Percentiles rank a stretch among this genome's conserved stretches.
phyloP scores from a whole-genome alignment of 1,140 invertebrate species.

The Achatina immaculata region DNA sequence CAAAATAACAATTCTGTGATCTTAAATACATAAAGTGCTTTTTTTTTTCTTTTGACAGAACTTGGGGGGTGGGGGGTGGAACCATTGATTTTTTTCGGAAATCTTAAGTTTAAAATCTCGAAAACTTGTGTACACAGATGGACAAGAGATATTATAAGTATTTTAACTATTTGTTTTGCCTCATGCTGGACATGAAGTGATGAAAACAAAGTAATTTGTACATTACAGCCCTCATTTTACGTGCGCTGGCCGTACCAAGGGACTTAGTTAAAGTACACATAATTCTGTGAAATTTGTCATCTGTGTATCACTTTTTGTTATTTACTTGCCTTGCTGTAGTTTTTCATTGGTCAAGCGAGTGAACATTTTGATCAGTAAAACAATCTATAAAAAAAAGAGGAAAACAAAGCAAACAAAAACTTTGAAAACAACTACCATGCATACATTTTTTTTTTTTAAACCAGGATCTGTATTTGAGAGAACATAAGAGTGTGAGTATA shows the following conservation, averaged over 20 bases:
- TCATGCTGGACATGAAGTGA: slow-evolving; percentile 1
- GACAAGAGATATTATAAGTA: slow-evolving; percentile 4
- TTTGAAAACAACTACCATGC: too few species aligned
- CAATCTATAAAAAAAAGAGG: too few species aligned
- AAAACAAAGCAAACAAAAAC: too few species aligned
- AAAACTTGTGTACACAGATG: too few species aligned
- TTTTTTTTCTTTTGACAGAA: neutral
- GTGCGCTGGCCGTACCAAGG: neutral
- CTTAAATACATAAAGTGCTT: neutral
- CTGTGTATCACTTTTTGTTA: neutral
- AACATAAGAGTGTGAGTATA: too few species aligned
- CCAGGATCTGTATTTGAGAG: too few species aligned
- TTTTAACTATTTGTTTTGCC: slow-evolving; percentile 35
- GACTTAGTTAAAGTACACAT: slow-evolving; percentile 30
- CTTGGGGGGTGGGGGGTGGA: neutral
- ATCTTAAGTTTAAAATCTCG: too few species aligned
- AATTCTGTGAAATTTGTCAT: neutral
- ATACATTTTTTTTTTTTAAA: too few species aligned
- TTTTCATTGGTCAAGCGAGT: too few species aligned
- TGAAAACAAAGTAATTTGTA: slow-evolving; percentile 25
- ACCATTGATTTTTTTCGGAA: neutral
- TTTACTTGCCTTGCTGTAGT: neutral
- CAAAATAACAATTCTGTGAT: neutral
- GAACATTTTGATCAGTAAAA: too few species aligned
- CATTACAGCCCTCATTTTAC: slow-evolving; percentile 3